These are phyloP conservation scores for Epinephelus fuscoguttatus DNA, from an alignment of 2,113 vertebrate genomes.

Conservation along the genomic window DNA sequence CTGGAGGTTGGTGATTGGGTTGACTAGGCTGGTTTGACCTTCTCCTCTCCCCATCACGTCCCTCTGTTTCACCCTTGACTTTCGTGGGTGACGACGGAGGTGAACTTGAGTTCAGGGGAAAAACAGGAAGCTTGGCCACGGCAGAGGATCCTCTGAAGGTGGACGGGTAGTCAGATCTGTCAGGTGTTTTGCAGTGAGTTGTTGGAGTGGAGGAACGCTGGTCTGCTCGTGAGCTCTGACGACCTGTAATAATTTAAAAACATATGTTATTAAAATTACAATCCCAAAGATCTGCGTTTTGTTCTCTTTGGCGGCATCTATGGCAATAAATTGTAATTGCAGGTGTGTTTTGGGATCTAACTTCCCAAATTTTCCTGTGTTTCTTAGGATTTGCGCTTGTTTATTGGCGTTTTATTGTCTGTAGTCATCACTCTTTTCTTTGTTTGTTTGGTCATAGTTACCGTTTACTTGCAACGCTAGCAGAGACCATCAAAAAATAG, in stretches of 20 bases:
- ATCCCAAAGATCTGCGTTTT: neutral
- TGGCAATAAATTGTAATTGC: too few relatives aligned
- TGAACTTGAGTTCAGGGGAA: constrained; percentile 67
- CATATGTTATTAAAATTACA: too few relatives aligned
- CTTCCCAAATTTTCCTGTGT: too few relatives aligned
- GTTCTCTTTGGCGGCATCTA: too few relatives aligned
- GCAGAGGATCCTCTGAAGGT: constrained; percentile 48
- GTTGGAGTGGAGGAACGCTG: constrained; percentile 61
- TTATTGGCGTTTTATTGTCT: too few relatives aligned
- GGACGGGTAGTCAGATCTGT: constrained; percentile 66
- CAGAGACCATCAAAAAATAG: too few relatives aligned
- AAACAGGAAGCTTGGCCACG: constrained; percentile 71
- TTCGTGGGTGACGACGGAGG: constrained; percentile 70
- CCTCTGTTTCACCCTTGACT: constrained; percentile 50
- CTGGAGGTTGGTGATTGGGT: constrained; percentile 46
- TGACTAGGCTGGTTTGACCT: constrained; percentile 33
- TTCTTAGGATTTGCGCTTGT: too few relatives aligned
- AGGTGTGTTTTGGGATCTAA: too few relatives aligned
- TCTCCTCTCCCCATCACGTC: constrained; percentile 55
- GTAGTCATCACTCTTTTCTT: too few relatives aligned
- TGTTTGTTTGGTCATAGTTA: too few relatives aligned
- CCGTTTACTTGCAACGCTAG: too few relatives aligned
- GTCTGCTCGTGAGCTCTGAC: constrained; percentile 76
- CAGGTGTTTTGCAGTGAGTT: constrained; percentile 69
- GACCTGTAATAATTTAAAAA: constrained; percentile 63